Conservation (phyloP, 2,113 vertebrate genomes). For the Nesoenas mayeri region DNA sequence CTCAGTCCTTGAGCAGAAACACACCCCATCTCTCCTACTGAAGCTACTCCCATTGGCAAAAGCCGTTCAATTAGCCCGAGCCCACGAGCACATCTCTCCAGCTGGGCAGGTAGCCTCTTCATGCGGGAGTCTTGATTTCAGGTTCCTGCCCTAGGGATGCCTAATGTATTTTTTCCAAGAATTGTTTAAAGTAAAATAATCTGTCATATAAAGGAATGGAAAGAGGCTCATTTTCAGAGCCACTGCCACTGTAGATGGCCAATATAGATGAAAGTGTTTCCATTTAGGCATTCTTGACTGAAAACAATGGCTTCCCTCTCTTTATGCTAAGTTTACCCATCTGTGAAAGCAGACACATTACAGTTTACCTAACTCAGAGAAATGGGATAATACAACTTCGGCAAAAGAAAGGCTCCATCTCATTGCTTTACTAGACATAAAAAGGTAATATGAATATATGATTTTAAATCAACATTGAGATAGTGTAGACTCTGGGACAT, state of each 20-base stretch:
- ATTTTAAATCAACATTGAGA: slow-evolving; percentile 56
- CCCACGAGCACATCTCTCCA: not conserved
- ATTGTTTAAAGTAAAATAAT: slow-evolving; percentile 51
- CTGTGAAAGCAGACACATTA: slow-evolving; percentile 53
- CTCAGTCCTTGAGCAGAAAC: not conserved
- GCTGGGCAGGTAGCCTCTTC: not conserved
- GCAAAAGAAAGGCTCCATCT: slow-evolving; percentile 29
- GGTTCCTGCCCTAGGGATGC: slow-evolving; percentile 33
- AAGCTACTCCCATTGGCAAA: not conserved
- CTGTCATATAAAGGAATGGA: slow-evolving; percentile 46
- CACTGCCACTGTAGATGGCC: not conserved
- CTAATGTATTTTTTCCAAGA: slow-evolving; percentile 24
- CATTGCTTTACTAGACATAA: slow-evolving; percentile 36
- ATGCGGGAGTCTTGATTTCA: not conserved
- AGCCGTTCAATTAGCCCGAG: not conserved
- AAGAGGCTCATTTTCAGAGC: slow-evolving; percentile 28
- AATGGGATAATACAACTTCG: slow-evolving; percentile 49
- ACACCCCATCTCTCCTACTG: not conserved
- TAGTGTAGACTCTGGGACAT: not conserved
- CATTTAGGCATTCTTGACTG: slow-evolving; percentile 6
- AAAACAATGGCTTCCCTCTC: slow-evolving; percentile 20
- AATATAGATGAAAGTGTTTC: slow-evolving; percentile 43
- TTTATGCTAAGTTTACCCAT: slow-evolving; percentile 53
- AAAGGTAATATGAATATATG: slow-evolving; percentile 55
- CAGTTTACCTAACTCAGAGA: slow-evolving; percentile 60